These are phyloP conservation scores for Himalopsyche tibetana DNA, from an alignment of 2,888 invertebrate genomes.

Conservation along the genomic window DNA sequence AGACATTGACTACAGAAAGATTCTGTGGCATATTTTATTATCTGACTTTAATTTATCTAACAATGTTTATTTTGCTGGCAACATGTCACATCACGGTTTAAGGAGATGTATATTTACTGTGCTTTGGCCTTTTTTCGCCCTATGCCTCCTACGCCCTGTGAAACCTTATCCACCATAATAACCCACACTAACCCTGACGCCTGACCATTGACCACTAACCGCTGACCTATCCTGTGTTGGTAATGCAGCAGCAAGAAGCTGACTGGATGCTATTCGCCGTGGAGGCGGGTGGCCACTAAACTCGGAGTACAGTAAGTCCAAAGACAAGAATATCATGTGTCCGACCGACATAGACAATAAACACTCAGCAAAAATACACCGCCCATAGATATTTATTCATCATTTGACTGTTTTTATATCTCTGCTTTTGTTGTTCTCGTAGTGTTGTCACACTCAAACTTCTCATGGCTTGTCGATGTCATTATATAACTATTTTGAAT, in stretches of 20 bases:
- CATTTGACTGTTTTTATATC: not conserved
- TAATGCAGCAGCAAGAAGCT: constrained; percentile 82
- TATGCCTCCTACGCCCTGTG: constrained; percentile 35
- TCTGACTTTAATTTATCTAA: not conserved
- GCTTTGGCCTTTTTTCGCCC: constrained; percentile 59
- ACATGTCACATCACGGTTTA: not conserved
- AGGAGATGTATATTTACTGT: constrained; percentile 54
- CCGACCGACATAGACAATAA: constrained; percentile 31
- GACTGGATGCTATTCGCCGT: constrained; percentile 90
- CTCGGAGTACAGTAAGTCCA: constrained; percentile 96
- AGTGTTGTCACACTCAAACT: not conserved
- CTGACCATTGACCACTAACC: not conserved
- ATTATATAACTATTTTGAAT: too few species aligned
- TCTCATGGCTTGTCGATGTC: too few species aligned
- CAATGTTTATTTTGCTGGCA: constrained; percentile 41
- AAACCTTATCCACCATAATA: constrained; percentile 20
- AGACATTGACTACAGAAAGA: too few species aligned
- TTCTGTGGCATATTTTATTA: not conserved
- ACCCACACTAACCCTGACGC: constrained; percentile 48
- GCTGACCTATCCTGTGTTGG: constrained; percentile 49
- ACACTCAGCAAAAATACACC: constrained; percentile 47
- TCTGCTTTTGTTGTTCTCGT: constrained; percentile 12
- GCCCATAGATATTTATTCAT: constrained; percentile 24
- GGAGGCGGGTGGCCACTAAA: constrained; percentile 95
- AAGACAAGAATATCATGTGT: constrained; percentile 67